Evolutionary conservation across 2,113 vertebrate genomes (phyloP), one percentile per base, ranked within the genome.

Genomic region (Catharus fuscescens): DNA sequence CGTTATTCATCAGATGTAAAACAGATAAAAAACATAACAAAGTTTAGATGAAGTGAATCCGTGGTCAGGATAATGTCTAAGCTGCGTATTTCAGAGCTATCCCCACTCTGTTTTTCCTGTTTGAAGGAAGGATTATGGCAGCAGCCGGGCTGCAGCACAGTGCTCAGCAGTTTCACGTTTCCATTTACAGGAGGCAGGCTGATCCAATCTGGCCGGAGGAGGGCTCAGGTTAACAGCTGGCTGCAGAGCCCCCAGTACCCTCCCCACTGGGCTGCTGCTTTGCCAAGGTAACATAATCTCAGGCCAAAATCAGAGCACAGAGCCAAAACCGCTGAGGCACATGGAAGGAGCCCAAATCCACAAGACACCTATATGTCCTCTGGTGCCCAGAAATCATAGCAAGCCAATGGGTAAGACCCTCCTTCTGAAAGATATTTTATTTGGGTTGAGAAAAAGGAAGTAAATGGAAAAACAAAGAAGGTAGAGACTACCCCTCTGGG

Each of bases 131-230:
- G 53, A 8, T 42, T 72, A 13, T 2, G 17, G n/a, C 18, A 71
- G 50, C 53, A 76, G 40, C 42, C 0, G 0, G 44, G 34, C 21
- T 0, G 3, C 36, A 29, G 59, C 0, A 0, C 47, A 19, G 31
- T 3, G 15, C 21, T 61, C 25, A 45, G 52, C 26, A n/a, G 36
- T 45, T 65, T 29, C 14, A 3, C 0, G 0, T 45, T 85, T 59
- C 73, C 24, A 40, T 72, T 38, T 44, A 8, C 10, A 24, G 20
- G 5, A 1, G 0, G 11, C n/a, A 57, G 32, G 52, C 48, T 0
- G 0, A 25, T 26, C 7, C 0, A 0, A 32, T 19, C 21, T 25
- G 20, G 29, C 14, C 4, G 50, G 34, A 44, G 8, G 1, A 32
- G 14, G 7, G 50, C 7, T 6, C 38, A 59, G 8, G n/a, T 21